Percentiles rank a stretch among this genome's conserved stretches.
Conservation (phyloP, 2,797 vertebrate genomes). For the Periophthalmus magnuspinnatus region DNA sequence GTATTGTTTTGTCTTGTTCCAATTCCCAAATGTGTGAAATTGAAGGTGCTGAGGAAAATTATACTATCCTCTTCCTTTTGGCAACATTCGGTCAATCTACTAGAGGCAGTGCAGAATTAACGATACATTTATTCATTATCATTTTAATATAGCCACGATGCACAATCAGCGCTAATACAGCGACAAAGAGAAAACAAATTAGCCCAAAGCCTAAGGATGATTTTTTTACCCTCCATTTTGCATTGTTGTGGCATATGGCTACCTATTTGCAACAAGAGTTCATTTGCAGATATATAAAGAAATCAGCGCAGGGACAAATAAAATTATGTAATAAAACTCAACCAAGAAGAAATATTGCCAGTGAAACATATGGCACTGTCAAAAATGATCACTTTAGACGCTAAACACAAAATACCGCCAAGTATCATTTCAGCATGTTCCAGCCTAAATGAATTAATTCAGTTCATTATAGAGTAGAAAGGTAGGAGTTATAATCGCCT, state of each 20-base stretch:
- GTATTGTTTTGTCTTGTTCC: conserved; percentile 35
- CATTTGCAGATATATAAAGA: conserved; percentile 76
- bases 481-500: conserved; percentile 82
- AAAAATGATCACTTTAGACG: conserved; percentile 79
- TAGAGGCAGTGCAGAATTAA: conserved; percentile 62
- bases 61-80: conserved; percentile 60
- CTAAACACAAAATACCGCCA: conserved; percentile 74
- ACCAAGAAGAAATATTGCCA: conserved; percentile 80
- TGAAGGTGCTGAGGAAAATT: conserved; percentile 50
- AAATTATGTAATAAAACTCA: conserved; percentile 81
- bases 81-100: conserved; percentile 51
- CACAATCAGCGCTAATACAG: conserved; percentile 71
- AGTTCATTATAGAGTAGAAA: conserved; percentile 81
- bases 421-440: conserved; percentile 76
- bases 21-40: conserved; percentile 22
- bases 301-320: conserved; percentile 74
- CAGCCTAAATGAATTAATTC: conserved; percentile 78
- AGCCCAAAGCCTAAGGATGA: conserved; percentile 72
- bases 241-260: conserved; percentile 77
- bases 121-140: conserved; percentile 75
- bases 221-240: conserved; percentile 62
- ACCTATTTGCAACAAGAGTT: conserved; percentile 77
- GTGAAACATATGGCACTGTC: conserved; percentile 79
- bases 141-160: conserved; percentile 74
- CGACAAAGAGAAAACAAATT: conserved; percentile 67